A percentile compares a stretch with the other conserved stretches of the same genome.
Conservation (phyloP, 2,888 invertebrate genomes). For the Mechanitis mazaeus region DNA sequence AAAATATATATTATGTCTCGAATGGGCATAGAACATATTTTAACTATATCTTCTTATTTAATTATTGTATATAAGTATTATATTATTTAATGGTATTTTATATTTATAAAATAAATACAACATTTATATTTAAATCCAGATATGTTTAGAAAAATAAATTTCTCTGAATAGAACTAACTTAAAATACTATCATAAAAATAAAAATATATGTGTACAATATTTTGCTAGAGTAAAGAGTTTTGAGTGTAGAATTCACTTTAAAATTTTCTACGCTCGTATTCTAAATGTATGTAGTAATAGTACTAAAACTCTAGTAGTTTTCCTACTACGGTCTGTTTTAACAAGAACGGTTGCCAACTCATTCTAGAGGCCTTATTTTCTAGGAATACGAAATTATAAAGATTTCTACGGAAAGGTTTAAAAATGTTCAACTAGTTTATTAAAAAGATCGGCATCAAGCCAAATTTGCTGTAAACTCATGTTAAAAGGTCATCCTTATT, state of each 20-base stretch:
- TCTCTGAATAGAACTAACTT: not conserved
- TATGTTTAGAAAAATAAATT: not conserved
- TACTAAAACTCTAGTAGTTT: conserved; percentile 20
- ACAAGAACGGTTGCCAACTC: conserved; percentile 19
- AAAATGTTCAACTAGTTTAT: conserved; percentile 17
- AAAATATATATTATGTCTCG: too few species aligned
- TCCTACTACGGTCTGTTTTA: conserved; percentile 17
- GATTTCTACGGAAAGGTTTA: conserved; percentile 13
- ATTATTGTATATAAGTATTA: too few species aligned
- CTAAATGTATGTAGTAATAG: conserved; percentile 13
- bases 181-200: conserved; percentile 11
- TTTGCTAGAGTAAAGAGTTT: conserved; percentile 13
- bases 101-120: too few species aligned
- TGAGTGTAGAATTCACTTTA: conserved; percentile 15
- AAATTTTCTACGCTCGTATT: conserved; percentile 17
- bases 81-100: too few species aligned
- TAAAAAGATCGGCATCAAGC: conserved; percentile 22
- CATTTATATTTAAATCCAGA: too few species aligned
- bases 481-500: not conserved
- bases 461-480: conserved; percentile 17
- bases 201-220: conserved; percentile 13
- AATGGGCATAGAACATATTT: too few species aligned
- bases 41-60: too few species aligned
- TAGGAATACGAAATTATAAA: conserved; percentile 21
- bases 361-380: conserved; percentile 20